A percentile compares a stretch with the other conserved stretches of the same genome.
Evolutionary conservation across 2,797 vertebrate genomes (phyloP).

Genomic region (Hypotaenidia philippensis): DNA sequence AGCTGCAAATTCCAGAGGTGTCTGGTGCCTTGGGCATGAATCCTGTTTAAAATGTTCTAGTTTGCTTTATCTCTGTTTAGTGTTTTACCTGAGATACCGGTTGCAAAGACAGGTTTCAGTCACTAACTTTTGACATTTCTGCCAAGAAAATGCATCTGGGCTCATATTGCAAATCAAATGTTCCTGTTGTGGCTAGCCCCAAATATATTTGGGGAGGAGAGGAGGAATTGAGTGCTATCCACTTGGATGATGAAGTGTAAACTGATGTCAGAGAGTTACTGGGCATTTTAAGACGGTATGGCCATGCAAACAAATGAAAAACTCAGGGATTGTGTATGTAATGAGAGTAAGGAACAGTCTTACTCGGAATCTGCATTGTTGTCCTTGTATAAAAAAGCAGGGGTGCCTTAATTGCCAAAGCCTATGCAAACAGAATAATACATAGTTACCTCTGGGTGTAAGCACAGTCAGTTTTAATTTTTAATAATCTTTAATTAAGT

Average conservation of each 20-base stretch:
- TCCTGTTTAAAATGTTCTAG: background rate
- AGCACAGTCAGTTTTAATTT: background rate
- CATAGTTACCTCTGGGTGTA: background rate
- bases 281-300: background rate
- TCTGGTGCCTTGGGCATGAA: background rate
- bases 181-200: background rate
- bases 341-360: background rate
- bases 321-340: background rate
- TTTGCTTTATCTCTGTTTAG: background rate
- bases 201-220: background rate
- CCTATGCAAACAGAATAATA: background rate
- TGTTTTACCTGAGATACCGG: background rate
- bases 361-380: background rate
- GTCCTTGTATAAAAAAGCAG: background rate
- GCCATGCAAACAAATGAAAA: rapidly evolving
- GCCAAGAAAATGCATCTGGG: background rate
- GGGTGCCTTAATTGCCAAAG: background rate
- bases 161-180: background rate
- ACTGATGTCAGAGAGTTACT: background rate
- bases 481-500: constrained; percentile 37
- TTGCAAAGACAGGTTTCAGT: background rate
- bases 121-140: background rate
- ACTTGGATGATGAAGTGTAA: background rate
- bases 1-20: background rate
- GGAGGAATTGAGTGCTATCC: background rate